These are phyloP conservation scores for Amphiprion clarkii DNA, from an alignment of 2,797 vertebrate species.

Conservation along the genomic window DNA sequence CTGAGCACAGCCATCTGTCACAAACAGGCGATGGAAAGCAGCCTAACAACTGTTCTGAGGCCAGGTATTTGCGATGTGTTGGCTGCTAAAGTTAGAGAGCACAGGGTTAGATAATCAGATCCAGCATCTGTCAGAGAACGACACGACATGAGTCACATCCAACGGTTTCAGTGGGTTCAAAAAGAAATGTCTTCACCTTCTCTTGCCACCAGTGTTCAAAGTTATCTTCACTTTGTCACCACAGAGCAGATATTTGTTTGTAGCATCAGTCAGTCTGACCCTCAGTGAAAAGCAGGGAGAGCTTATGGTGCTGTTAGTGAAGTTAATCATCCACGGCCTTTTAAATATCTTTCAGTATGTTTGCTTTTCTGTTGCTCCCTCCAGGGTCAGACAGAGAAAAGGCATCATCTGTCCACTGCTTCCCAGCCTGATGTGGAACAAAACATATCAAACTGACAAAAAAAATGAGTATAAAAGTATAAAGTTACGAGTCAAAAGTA, in stretches of 20 bases:
- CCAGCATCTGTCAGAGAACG: conserved; percentile 31
- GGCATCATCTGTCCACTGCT: not conserved
- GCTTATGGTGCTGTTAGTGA: not conserved
- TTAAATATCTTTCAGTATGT: conserved; percentile 11
- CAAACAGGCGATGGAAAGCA: conserved; percentile 44
- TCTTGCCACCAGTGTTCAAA: not conserved
- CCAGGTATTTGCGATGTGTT: conserved; percentile 62
- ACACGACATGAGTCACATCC: not conserved
- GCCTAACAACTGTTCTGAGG: conserved; percentile 58
- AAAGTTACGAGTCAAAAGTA: no score
- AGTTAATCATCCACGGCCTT: conserved; percentile 27
- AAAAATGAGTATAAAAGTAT: not conserved
- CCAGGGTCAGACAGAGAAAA: not conserved
- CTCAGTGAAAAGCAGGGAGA: conserved; percentile 11
- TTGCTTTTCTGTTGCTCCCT: conserved; percentile 7
- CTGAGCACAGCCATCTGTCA: conserved; percentile 64
- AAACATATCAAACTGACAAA: no score
- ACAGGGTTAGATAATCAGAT: conserved; percentile 34
- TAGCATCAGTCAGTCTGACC: conserved; percentile 14
- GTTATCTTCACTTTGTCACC: not conserved
- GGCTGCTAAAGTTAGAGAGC: conserved; percentile 63
- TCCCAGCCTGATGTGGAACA: not conserved
- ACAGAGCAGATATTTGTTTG: conserved; percentile 9
- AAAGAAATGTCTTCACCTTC: not conserved
- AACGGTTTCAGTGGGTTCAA: conserved; percentile 10